Evolutionary conservation across 1,140 invertebrate genomes (phyloP), one percentile per base, ranked within the genome.

Genomic region (Lepidurus packardi): DNA sequence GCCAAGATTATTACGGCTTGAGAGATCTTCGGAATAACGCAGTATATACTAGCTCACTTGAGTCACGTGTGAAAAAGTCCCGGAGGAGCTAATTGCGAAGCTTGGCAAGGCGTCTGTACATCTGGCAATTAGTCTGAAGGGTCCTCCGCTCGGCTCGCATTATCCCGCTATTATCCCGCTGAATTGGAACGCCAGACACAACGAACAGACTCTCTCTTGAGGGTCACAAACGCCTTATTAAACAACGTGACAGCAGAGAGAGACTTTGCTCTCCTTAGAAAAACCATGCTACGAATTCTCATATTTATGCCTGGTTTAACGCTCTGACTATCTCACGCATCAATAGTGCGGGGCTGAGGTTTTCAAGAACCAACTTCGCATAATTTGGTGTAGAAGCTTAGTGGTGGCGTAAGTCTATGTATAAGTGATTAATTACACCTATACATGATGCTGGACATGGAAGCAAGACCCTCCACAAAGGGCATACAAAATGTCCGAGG

Each of bases 11-110:
- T 65, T 65, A 65, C 21, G 53, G 21, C 53, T 65, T 65, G 53
- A 65, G 13, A 65, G 53, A 65, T 65, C 53, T 65, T 65, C 13
- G 45, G 53, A 65, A 65, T 65, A 65, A 65, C 53, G 53, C 53
- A 65, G 53, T 65, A 65, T 65, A 65, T 16, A 65, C n/a, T 65
- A 16, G 53, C 53, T 65, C 53, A 65, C 53, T 65, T 65, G 53
- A 65, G 53, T 65, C 53, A 65, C 53, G 53, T 65, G 53, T 65
- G 53, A 65, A 65, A 65, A 65, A 65, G 53, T 65, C 53, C 53
- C 53, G 53, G 13, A 65, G 53, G 53, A 65, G 53, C 53, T 65
- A 65, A 65, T 65, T 65, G 53, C 53, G 53, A 65, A 65, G 53
- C 53, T 65, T 65, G 53, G 53, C 53, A 65, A 65, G 53, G 53